Evolutionary conservation across 2,797 vertebrate species (phyloP), one percentile per base, ranked within the genome.

Genomic region (Discoglossus pictus): DNA sequence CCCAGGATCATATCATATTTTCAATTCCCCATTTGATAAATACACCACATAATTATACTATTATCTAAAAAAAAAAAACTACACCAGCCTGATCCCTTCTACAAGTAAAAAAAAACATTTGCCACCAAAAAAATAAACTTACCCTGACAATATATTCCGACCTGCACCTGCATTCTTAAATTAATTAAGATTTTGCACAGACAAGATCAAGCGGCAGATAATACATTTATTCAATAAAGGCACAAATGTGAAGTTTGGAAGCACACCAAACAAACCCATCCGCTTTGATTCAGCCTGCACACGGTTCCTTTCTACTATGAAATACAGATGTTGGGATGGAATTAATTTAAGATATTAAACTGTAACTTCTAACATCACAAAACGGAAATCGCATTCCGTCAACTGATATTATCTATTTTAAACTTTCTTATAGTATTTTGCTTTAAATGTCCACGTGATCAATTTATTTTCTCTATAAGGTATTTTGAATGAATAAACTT

Each of bases 141-240:
- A 42, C 66, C 68, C 59, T 39, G 20, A 25, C 1, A 27, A 7
- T 6, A 7, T 2, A 24, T 51, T 56, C 40, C 25, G 8, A 36
- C 12, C 18, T 44, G 17, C 76, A 69, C 36, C 18, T 68, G 74
- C 64, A 63, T 13, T 7, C 67, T 75, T 75, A 76, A 61, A 74
- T 75, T 73, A 75, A 79, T 78, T 74, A 65, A n/a, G 38, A 36
- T 65, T 39, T 21, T 63, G 18, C 67, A 52, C 54, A 67, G 53
- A 42, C 21, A 55, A 62, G 44, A 61, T 23, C 64, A 66, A 76
- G 51, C 10, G 10, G 20, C 17, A 42, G 17, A 68, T 64, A 48
- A 38, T 53, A 18, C 23, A 27, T 55, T 39, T 75, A 51, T 31
- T n/a, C 20, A 55, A 38, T 48, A 31, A 18, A 48, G 52, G 13